A percentile compares a stretch with the other conserved stretches of the same genome.
phyloP scores from a whole-genome alignment of 2,113 vertebrate genomes.

The Nannospalax galili region DNA sequence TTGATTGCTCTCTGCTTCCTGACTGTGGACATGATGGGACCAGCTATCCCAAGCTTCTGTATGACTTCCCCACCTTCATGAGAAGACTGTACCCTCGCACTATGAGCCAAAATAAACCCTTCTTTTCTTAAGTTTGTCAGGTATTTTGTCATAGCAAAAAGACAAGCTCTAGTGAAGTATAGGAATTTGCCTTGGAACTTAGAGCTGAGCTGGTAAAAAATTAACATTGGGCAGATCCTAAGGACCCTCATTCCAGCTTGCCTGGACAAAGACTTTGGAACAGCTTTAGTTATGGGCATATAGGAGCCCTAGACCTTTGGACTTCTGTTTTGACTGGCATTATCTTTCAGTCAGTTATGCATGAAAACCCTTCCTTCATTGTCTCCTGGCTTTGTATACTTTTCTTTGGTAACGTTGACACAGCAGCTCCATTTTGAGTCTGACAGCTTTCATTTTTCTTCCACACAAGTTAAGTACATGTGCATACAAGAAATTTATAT shows the following conservation, averaged over 20 bases:
- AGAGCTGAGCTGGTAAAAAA: not conserved
- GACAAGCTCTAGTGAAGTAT: not conserved
- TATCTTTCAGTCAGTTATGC: not conserved
- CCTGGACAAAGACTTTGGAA: no score
- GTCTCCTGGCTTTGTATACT: not conserved
- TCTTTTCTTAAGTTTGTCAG: not conserved
- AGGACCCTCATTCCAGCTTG: not conserved
- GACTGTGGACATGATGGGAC: not conserved
- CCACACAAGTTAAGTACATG: no score
- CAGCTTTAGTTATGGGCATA: not conserved
- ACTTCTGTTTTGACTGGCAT: not conserved
- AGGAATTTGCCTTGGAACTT: not conserved
- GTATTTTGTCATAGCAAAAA: not conserved
- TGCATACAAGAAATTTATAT: no score
- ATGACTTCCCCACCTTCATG: not conserved
- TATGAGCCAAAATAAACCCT: not conserved
- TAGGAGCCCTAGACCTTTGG: not conserved
- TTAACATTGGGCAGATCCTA: not conserved
- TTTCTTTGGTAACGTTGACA: not conserved
- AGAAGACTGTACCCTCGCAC: not conserved
- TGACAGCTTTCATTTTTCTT: no score
- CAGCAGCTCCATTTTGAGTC: no score
- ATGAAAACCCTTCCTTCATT: no score
- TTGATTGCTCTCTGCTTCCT: not conserved
- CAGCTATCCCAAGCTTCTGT: not conserved